Conservation (phyloP, 2,797 vertebrate genomes). For the Limosa lapponica region DNA sequence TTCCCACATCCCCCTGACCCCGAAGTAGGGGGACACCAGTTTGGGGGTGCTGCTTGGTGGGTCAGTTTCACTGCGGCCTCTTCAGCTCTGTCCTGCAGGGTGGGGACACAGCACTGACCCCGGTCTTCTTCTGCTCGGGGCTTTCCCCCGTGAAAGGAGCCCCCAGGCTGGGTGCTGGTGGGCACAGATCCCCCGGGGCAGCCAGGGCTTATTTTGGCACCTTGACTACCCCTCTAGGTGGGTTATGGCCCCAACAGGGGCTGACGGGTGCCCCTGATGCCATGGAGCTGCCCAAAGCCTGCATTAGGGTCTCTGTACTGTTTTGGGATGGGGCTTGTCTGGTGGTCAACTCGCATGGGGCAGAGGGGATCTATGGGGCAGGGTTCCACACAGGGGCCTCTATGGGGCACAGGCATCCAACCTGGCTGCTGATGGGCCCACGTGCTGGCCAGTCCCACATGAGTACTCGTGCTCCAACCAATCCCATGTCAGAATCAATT, state of each 20-base stretch:
- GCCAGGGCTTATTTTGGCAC: background rate
- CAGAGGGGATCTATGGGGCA: background rate
- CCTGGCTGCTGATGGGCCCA: rapidly evolving
- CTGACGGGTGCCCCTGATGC: background rate
- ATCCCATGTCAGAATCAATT: background rate
- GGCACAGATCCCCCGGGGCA: background rate
- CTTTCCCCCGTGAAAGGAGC: background rate
- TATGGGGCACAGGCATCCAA: background rate
- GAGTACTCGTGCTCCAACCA: rapidly evolving
- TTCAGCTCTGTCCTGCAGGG: rapidly evolving
- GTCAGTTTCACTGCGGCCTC: background rate
- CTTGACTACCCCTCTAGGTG: rapidly evolving
- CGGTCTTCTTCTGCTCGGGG: background rate
- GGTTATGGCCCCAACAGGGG: rapidly evolving
- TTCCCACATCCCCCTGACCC: background rate
- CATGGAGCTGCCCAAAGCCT: background rate
- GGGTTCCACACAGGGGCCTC: background rate
- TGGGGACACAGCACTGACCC: background rate
- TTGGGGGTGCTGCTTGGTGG: background rate
- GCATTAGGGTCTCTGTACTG: background rate
- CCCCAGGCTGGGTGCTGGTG: background rate
- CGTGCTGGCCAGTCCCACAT: background rate
- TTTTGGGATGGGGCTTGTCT: background rate
- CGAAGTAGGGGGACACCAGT: rapidly evolving
- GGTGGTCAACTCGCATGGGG: background rate